Evolutionary conservation across 2,797 vertebrate species (phyloP).

Genomic region (Manis crassicaudata): DNA sequence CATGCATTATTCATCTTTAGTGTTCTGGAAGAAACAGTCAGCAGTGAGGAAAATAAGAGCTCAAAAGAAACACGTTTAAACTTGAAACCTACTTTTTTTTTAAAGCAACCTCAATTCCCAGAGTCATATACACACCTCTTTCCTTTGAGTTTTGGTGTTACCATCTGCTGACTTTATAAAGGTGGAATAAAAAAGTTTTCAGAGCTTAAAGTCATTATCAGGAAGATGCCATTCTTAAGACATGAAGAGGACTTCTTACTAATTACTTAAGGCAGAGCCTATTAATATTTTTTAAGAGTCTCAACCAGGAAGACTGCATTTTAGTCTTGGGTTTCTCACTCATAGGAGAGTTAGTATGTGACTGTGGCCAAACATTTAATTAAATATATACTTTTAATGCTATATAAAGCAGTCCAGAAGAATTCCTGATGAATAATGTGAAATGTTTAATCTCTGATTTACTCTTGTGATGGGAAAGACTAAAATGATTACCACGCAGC

Average conservation of each 20-base stretch:
- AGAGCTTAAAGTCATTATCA: neutral
- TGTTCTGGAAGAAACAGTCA: slow-evolving; percentile 68
- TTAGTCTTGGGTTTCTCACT: slow-evolving; percentile 29
- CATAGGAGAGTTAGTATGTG: neutral
- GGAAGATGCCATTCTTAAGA: neutral
- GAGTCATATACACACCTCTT: neutral
- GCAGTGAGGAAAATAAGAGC: slow-evolving; percentile 37
- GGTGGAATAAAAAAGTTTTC: neutral
- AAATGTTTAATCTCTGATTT: slow-evolving; percentile 37
- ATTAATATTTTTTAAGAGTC: slow-evolving; percentile 36
- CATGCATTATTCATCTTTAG: slow-evolving; percentile 58
- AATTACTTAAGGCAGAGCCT: neutral
- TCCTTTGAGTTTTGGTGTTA: neutral
- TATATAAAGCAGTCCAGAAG: neutral
- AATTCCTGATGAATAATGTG: slow-evolving; percentile 16
- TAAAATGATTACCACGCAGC: slow-evolving; percentile 53
- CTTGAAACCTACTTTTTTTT: neutral
- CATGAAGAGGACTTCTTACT: neutral
- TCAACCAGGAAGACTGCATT: neutral
- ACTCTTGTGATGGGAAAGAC: slow-evolving; percentile 20
- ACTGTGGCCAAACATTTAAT: neutral
- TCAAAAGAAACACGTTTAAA: slow-evolving; percentile 49
- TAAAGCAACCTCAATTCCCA: slow-evolving; percentile 12
- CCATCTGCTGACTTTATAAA: neutral
- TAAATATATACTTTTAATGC: slow-evolving; percentile 1